Percentiles rank a stretch among this genome's conserved stretches.
Conservation (phyloP, 2,113 vertebrate genomes). For the Menura novaehollandiae region DNA sequence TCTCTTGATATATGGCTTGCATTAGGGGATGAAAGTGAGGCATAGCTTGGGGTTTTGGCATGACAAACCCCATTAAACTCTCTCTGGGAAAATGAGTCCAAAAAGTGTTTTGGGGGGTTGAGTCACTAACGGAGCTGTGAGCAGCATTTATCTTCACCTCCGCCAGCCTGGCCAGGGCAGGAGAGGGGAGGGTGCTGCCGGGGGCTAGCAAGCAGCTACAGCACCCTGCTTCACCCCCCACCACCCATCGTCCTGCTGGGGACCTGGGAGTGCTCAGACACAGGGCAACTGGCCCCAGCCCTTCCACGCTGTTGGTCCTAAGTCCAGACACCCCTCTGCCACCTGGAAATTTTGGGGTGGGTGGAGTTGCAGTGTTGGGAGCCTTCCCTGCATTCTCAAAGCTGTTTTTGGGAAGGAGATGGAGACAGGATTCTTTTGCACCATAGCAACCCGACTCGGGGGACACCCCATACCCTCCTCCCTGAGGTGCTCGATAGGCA, state of each 20-base stretch:
- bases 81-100: constrained; percentile 66
- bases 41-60: constrained; percentile 70
- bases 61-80: constrained; percentile 69
- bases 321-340: background rate
- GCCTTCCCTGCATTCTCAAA: background rate
- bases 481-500: background rate
- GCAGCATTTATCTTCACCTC: background rate
- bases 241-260: rapidly evolving
- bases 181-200: background rate
- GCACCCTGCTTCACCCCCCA: rapidly evolving
- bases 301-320: too few relatives aligned
- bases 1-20: constrained; percentile 72
- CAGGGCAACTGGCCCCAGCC: background rate
- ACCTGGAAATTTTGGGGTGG: background rate
- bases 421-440: background rate
- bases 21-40: constrained; percentile 72
- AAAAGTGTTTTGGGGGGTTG: constrained; percentile 55
- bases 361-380: background rate
- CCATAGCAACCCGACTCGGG: background rate
- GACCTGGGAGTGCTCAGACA: background rate
- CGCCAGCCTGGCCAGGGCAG: background rate
- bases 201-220: background rate
- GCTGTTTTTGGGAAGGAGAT: background rate
- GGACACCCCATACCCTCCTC: rapidly evolving
- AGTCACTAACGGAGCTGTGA: constrained; percentile 33